These are phyloP conservation scores for Poecile atricapillus DNA, from an alignment of 2,113 vertebrate genomes.

Conservation along the genomic window DNA sequence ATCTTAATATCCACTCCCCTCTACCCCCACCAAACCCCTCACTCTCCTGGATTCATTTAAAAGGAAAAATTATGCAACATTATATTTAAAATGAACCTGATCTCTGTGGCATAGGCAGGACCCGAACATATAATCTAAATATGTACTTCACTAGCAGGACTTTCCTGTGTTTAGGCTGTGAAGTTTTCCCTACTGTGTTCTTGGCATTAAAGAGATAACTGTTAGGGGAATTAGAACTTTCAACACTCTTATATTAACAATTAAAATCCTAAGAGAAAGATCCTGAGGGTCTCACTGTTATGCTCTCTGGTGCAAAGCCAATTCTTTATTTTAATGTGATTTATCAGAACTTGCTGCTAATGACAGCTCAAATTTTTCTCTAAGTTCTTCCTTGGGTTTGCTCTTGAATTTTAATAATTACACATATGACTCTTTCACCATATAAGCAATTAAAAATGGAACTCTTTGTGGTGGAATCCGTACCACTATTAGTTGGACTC, in stretches of 20 bases:
- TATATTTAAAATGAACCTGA: background rate
- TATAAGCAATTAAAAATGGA: background rate
- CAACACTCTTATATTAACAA: background rate
- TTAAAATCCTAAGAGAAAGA: background rate
- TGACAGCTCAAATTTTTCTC: background rate
- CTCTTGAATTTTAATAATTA: background rate
- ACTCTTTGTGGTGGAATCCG: background rate
- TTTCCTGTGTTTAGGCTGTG: background rate
- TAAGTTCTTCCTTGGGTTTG: background rate
- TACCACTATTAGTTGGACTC: background rate
- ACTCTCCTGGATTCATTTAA: background rate
- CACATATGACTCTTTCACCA: background rate
- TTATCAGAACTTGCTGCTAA: background rate
- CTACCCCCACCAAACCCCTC: rapidly evolving
- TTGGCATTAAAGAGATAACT: background rate
- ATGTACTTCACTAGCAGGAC: rapidly evolving
- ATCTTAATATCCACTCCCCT: background rate
- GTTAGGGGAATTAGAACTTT: background rate
- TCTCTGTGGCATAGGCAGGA: background rate
- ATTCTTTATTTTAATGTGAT: background rate
- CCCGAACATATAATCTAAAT: background rate
- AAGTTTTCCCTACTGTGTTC: background rate
- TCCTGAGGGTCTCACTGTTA: background rate
- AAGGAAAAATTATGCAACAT: background rate
- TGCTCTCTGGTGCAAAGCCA: background rate